Percentiles rank a stretch among this genome's conserved stretches.
Evolutionary conservation across 92 coral and sea anemone species (phyloP).

Genomic region (Epizoanthus fatuus): DNA sequence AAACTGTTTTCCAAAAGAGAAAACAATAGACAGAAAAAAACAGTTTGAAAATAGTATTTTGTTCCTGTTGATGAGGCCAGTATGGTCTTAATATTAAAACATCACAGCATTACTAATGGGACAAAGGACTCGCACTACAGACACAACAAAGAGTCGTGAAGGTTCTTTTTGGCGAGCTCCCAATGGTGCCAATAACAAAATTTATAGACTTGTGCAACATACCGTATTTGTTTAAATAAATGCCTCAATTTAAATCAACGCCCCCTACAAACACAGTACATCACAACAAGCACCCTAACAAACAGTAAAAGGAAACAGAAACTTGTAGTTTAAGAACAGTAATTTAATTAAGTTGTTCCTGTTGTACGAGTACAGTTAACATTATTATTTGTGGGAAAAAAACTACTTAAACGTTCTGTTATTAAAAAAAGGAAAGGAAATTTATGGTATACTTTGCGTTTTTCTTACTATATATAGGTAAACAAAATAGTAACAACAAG

Average conservation of each 20-base stretch:
- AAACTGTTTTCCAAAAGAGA: neutral
- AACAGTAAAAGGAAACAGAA: neutral
- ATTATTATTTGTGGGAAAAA: neutral
- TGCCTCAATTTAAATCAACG: constrained; percentile 3
- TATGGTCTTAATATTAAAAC: neutral
- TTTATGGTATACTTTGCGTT: neutral
- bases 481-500: constrained; percentile 5
- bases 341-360: constrained; percentile 2
- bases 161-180: constrained; percentile 7
- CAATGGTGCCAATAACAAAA: constrained; percentile 3
- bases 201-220: constrained; percentile 1
- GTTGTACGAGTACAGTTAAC: constrained; percentile 2
- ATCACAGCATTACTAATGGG: neutral
- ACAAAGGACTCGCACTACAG: constrained; percentile 17
- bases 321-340: neutral
- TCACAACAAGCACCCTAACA: constrained; percentile 5
- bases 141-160: neutral
- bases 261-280: constrained; percentile 2
- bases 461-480: constrained; percentile 5
- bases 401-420: constrained; percentile 1
- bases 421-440: neutral
- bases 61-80: neutral
- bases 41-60: neutral
- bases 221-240: constrained; percentile 1
- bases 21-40: neutral